Conservation (phyloP, 2,797 vertebrate species). For the Ambastaia sidthimunki region DNA sequence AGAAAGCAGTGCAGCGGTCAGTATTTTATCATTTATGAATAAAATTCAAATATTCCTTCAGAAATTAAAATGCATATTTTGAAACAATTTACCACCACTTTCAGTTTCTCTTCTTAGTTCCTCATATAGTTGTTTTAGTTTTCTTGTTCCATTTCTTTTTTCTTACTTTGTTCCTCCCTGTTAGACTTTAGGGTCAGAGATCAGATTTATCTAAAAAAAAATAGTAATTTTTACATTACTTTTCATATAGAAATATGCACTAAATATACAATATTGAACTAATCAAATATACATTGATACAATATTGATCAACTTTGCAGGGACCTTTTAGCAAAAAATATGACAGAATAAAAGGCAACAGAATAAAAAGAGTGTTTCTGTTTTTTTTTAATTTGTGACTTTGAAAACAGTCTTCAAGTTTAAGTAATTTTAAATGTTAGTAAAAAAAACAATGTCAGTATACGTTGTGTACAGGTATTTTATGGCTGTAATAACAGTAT, state of each 20-base stretch:
- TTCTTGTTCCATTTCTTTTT: slow-evolving; percentile 48
- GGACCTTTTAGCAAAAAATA: not conserved
- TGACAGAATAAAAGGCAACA: slow-evolving; percentile 32
- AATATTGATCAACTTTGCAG: not conserved
- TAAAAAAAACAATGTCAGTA: slow-evolving; percentile 47
- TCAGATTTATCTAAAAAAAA: slow-evolving; percentile 10
- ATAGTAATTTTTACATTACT: slow-evolving; percentile 53
- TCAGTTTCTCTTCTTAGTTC: slow-evolving; percentile 15
- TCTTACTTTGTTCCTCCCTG: slow-evolving; percentile 56
- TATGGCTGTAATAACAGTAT: slow-evolving; percentile 76
- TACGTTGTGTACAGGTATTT: slow-evolving; percentile 66
- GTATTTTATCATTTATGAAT: slow-evolving; percentile 90
- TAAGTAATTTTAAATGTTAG: slow-evolving; percentile 54
- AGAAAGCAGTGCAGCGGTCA: slow-evolving; percentile 99
- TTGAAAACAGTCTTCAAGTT: slow-evolving; percentile 49
- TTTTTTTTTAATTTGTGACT: slow-evolving; percentile 46
- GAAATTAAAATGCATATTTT: slow-evolving; percentile 63
- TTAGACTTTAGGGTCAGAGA: not conserved
- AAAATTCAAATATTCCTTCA: slow-evolving; percentile 43
- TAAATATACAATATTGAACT: slow-evolving; percentile 35
- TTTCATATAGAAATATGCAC: slow-evolving; percentile 29
- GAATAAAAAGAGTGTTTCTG: slow-evolving; percentile 29
- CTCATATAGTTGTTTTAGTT: slow-evolving; percentile 32
- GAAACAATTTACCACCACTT: slow-evolving; percentile 69
- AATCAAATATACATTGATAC: not conserved